Percentiles rank a stretch among this genome's conserved stretches.
Evolutionary conservation across 2,888 invertebrate species (phyloP).

Genomic region (Ischnus inquisitorius): DNA sequence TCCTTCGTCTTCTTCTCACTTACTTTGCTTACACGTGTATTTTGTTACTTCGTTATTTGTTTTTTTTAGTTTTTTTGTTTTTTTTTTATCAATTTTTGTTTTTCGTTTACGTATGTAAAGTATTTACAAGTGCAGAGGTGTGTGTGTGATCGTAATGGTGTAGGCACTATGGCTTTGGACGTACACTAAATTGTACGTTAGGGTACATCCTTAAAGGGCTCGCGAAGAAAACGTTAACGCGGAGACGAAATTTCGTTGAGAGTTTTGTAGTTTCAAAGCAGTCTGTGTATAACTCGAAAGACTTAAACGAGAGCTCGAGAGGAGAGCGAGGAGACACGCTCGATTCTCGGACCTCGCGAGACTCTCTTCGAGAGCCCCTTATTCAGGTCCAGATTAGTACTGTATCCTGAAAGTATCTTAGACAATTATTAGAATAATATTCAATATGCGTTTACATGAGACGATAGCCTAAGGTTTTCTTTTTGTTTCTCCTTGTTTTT

Average conservation of each 20-base stretch:
- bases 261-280: conserved; percentile 43
- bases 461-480: conserved; percentile 75
- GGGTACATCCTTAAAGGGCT: conserved; percentile 84
- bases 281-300: conserved; percentile 18
- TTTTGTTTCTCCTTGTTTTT: conserved; percentile 51
- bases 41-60: conserved; percentile 47
- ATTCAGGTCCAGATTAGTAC: conserved; percentile 81
- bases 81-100: conserved; percentile 47
- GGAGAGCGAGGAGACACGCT: conserved; percentile 1
- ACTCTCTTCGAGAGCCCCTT: conserved; percentile 79
- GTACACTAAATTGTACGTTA: conserved; percentile 85
- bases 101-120: conserved; percentile 78
- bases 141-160: conserved; percentile 81
- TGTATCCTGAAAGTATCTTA: conserved; percentile 81
- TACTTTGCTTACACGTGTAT: conserved; percentile 64
- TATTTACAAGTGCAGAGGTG: conserved; percentile 84
- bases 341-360: conserved; percentile 33
- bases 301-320: conserved; percentile 20
- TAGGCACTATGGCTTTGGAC: conserved; percentile 86
- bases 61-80: conserved; percentile 44
- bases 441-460: conserved; percentile 81
- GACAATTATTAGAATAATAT: conserved; percentile 79
- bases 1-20: conserved; percentile 1
- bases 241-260: conserved; percentile 73
- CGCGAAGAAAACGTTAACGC: conserved; percentile 67